Evolutionary conservation across 2,888 invertebrate species (phyloP), one percentile per base, ranked within the genome.

Genomic region (Stramonita haemastoma): DNA sequence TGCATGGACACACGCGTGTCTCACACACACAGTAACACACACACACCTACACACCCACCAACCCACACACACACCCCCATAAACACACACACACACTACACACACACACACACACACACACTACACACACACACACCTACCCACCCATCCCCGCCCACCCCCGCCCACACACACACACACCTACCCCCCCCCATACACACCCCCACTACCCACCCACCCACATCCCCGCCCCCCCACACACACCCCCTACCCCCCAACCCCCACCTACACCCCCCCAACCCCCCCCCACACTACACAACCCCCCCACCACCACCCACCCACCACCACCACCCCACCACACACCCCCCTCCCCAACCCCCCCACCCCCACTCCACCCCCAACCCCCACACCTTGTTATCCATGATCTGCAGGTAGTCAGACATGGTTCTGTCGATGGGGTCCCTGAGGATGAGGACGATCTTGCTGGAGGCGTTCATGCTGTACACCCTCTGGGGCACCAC

Each of bases 401-500:
- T 97, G 93, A 99, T 97, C 96, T 99, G 99, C 32, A 98, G 98
- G 96, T 99, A 99, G 97, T 99, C 99, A 19, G 99, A 99, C 94
- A 99, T 98, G 89, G 98, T 98, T 89, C 99, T 97, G 56, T 98
- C 98, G 89, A 99, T 98, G 4, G 99, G 99, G 96, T 99, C 98
- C 11, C 99, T 97, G 22, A 99, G 98, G 94, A 99, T 99, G 93
- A 99, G 97, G 91, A 99, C 97, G 90, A 99, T 97, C 93, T 98
- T 93, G 46, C 98, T 97, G 95, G 98, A 98, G 2, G 98, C 97
- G 96, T 99, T 99, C 98, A 99, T 98, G 90, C 98, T 98, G 93
- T 98, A 97, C 88, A 99, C 98, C 91, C 99, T 97, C 96, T 98
- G 98, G 17, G 99, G 99, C 60, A 98, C 99, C 97, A 98, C 98